A percentile compares a stretch with the other conserved stretches of the same genome.
These are phyloP conservation scores for Mus pahari DNA, from an alignment of 2,113 vertebrate species.

Conservation along the genomic window DNA sequence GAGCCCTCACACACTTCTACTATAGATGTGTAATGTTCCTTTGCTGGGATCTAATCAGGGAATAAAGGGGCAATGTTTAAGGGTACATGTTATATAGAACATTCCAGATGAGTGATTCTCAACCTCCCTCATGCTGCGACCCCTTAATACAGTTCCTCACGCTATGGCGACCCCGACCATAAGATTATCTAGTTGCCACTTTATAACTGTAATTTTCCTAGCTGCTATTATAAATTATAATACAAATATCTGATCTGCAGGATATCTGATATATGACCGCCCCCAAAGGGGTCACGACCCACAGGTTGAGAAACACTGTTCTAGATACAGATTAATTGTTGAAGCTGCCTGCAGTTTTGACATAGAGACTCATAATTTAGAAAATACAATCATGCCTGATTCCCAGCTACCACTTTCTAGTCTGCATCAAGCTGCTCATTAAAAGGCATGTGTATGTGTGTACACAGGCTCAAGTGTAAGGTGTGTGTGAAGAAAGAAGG, in stretches of 20 bases:
- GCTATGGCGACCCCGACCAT: not conserved
- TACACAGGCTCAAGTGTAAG: rapidly evolving
- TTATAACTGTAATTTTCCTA: not conserved
- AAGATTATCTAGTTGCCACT: not conserved
- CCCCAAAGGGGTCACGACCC: not conserved
- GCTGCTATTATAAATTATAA: not conserved
- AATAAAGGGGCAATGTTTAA: not conserved
- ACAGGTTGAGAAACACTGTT: not conserved
- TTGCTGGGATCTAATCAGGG: not conserved
- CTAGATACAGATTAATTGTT: not conserved
- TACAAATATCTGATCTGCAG: not conserved
- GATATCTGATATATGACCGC: not conserved
- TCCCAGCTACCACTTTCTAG: no score
- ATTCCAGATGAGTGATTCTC: not conserved
- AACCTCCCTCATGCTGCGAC: not conserved
- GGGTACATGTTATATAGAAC: not conserved
- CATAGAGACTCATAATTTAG: not conserved
- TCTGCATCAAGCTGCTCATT: rapidly evolving
- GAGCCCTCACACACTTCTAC: not conserved
- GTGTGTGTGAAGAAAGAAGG: no score
- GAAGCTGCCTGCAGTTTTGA: not conserved
- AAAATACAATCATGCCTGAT: not conserved
- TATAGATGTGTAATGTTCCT: not conserved
- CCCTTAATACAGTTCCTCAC: not conserved
- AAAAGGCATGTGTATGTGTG: not conserved